A percentile compares a stretch with the other conserved stretches of the same genome.
These are phyloP conservation scores for Nyctibius bracteatus DNA, from an alignment of 2,113 vertebrate genomes.

Conservation along the genomic window DNA sequence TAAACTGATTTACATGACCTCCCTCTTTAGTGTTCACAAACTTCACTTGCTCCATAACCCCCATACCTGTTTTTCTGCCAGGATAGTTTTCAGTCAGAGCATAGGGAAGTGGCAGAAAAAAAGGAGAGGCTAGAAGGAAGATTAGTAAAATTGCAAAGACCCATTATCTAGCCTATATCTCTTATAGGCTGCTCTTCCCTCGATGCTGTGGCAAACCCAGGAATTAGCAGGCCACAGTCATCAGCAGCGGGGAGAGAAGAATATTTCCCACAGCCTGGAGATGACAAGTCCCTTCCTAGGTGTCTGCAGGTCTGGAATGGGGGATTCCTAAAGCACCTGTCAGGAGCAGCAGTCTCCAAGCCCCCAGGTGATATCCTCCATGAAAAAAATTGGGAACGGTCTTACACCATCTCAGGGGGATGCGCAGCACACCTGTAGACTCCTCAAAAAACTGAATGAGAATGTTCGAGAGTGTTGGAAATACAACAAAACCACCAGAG, in stretches of 20 bases:
- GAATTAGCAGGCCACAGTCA: background rate
- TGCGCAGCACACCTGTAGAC: fast-evolving
- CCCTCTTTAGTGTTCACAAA: background rate
- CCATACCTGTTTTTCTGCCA: background rate
- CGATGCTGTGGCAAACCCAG: background rate
- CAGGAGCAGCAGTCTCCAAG: background rate
- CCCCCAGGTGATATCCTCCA: background rate
- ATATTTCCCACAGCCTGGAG: background rate
- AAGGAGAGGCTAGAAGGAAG: background rate
- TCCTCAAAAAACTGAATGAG: background rate
- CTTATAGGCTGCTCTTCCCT: background rate
- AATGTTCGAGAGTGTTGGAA: fast-evolving
- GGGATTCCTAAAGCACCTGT: background rate
- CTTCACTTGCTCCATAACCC: background rate
- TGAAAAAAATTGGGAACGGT: fast-evolving
- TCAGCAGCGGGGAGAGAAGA: background rate
- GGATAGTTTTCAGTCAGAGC: background rate
- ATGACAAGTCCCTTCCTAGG: background rate
- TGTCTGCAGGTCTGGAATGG: fast-evolving
- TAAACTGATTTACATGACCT: background rate
- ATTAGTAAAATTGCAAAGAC: background rate
- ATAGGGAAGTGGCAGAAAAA: background rate
- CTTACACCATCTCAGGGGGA: background rate
- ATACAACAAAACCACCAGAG: background rate
- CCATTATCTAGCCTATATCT: background rate